These are phyloP conservation scores for Epinotia bilunana DNA, from an alignment of 2,888 invertebrate genomes.

Conservation along the genomic window DNA sequence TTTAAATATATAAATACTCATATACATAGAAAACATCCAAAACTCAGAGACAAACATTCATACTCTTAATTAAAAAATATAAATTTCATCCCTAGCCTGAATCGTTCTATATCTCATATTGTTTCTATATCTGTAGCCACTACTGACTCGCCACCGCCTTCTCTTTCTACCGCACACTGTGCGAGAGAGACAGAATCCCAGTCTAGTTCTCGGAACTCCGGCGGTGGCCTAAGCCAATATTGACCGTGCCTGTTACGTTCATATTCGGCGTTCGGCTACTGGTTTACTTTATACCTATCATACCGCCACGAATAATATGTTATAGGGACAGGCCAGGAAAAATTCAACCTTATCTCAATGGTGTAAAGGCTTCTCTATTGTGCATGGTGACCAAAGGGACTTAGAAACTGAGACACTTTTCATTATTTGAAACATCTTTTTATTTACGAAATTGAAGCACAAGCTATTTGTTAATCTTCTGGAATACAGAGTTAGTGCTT, in stretches of 20 bases:
- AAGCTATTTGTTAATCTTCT: too few species aligned
- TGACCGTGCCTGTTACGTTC: slow-evolving; percentile 10
- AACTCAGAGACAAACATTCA: too few species aligned
- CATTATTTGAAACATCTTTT: too few species aligned
- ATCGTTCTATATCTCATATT: neutral
- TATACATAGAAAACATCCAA: too few species aligned
- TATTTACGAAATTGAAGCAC: too few species aligned
- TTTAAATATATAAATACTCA: too few species aligned
- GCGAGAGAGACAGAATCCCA: neutral
- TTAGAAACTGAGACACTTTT: too few species aligned
- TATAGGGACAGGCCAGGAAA: too few species aligned
- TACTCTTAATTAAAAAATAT: neutral
- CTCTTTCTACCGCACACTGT: neutral
- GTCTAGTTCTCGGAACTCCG: slow-evolving; percentile 16
- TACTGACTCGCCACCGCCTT: neutral
- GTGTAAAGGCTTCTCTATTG: too few species aligned
- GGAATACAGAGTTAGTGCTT: too few species aligned
- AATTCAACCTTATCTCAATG: too few species aligned
- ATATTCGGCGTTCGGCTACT: slow-evolving; percentile 15
- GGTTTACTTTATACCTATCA: slow-evolving; percentile 1
- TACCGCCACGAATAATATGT: neutral
- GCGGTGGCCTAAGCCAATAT: slow-evolving; percentile 25
- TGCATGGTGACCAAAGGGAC: too few species aligned
- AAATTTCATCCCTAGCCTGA: neutral
- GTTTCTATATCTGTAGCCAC: neutral